phyloP scores from a whole-genome alignment of 2,797 vertebrate species.

The Eupleurogrammus muticus region DNA sequence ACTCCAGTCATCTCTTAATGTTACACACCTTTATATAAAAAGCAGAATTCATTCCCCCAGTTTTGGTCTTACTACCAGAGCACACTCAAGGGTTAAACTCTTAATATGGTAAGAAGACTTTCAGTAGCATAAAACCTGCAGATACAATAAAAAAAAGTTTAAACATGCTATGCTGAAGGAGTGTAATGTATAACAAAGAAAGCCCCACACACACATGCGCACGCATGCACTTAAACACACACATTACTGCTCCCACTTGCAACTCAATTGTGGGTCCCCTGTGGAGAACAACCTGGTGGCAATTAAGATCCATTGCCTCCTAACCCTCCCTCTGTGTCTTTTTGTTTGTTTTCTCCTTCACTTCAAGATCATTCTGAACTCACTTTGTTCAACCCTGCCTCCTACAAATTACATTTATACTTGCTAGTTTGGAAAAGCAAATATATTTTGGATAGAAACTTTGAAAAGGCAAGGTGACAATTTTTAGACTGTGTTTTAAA shows the following conservation, averaged over 20 bases:
- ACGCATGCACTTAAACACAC: not conserved
- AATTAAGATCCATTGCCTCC: slow-evolving; percentile 64
- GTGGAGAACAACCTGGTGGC: slow-evolving; percentile 63
- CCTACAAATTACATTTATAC: not conserved
- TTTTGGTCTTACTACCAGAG: too few species aligned
- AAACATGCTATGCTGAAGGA: not conserved
- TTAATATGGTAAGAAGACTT: not conserved
- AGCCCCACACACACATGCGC: slow-evolving; percentile 15
- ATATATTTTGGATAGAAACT: too few species aligned
- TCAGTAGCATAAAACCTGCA: not conserved
- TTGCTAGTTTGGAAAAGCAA: not conserved
- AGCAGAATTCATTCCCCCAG: too few species aligned
- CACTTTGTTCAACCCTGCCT: slow-evolving; percentile 12
- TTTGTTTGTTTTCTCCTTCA: slow-evolving; percentile 33
- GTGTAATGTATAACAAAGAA: not conserved
- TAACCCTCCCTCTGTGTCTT: slow-evolving; percentile 35
- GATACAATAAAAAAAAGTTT: slow-evolving; percentile 20
- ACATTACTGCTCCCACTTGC: slow-evolving; percentile 37
- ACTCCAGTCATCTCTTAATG: too few species aligned
- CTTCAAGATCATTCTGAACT: slow-evolving; percentile 5
- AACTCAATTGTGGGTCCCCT: slow-evolving; percentile 48
- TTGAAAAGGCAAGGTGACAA: not conserved
- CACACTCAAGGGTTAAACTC: not conserved
- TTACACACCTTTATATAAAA: too few species aligned
- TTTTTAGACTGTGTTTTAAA: too few species aligned